Percentiles rank a stretch among this genome's conserved stretches.
phyloP scores from a whole-genome alignment of 2,888 invertebrate species.

The Mongoloraphidia duomilia region DNA sequence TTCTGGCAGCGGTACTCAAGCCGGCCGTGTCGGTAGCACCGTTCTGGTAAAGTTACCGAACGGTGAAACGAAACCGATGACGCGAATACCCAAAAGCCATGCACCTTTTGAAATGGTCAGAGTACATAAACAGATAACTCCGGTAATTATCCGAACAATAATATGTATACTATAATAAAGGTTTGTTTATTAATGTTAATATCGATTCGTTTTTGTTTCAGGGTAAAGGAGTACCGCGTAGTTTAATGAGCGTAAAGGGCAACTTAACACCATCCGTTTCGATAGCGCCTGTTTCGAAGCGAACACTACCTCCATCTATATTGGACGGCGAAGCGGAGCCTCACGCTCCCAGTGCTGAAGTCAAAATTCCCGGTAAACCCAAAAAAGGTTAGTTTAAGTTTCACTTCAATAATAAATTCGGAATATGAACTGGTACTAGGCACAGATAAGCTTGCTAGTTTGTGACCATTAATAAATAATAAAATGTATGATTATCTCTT shows the following conservation, averaged over 20 bases:
- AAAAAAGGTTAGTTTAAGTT: constrained; percentile 13
- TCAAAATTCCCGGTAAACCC: constrained; percentile 9
- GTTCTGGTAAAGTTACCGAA: constrained; percentile 31
- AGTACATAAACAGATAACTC: constrained; percentile 20
- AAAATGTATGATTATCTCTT: no score
- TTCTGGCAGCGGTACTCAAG: constrained; percentile 8
- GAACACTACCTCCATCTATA: constrained; percentile 15
- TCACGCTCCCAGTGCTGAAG: constrained; percentile 5
- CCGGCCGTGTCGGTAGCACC: constrained; percentile 22
- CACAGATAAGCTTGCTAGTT: no score
- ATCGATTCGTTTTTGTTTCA: not conserved
- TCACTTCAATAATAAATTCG: no score
- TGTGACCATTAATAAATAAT: no score
- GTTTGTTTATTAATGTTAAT: not conserved
- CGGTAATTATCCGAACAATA: no score
- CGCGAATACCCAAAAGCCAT: constrained; percentile 23
- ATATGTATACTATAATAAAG: not conserved
- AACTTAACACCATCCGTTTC: constrained; percentile 34
- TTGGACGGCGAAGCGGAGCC: constrained; percentile 13
- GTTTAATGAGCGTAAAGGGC: constrained; percentile 10
- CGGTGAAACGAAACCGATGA: constrained; percentile 31
- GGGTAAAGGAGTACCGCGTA: not conserved
- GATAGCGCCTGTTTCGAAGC: constrained; percentile 31
- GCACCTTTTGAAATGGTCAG: constrained; percentile 28
- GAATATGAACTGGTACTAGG: no score